These are phyloP conservation scores for Callimico goeldii DNA, from an alignment of 2,797 vertebrate genomes.

Conservation along the genomic window DNA sequence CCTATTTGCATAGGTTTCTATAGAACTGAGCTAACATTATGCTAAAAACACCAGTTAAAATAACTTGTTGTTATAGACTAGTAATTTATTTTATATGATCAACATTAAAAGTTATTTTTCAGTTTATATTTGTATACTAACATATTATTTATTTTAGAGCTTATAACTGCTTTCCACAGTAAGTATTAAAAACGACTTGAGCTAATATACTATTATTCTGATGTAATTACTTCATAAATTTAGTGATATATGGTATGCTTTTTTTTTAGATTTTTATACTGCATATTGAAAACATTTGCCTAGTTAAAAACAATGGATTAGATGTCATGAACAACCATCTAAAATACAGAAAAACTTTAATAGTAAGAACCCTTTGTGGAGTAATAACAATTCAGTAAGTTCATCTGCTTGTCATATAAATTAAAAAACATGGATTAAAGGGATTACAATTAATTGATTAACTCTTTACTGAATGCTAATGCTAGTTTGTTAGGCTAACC, in stretches of 20 bases:
- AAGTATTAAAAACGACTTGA: background rate
- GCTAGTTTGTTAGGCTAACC: background rate
- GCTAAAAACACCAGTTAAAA: background rate
- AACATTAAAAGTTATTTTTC: background rate
- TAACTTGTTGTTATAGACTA: background rate
- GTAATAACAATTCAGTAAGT: slow-evolving; percentile 4
- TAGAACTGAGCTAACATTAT: background rate
- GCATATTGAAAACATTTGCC: background rate
- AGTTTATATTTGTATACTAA: background rate
- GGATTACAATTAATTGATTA: slow-evolving; percentile 50
- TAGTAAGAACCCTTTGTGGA: background rate
- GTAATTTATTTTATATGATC: background rate
- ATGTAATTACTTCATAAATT: background rate
- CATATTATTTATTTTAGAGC: background rate
- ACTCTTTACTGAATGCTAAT: background rate
- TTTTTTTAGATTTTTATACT: background rate
- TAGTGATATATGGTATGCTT: background rate
- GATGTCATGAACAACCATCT: background rate
- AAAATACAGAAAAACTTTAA: background rate
- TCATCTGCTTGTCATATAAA: slow-evolving; percentile 54
- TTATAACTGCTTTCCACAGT: background rate
- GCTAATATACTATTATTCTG: background rate
- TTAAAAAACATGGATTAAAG: slow-evolving; percentile 56
- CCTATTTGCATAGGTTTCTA: background rate
- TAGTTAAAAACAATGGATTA: slow-evolving; percentile 42